Base-by-base conservation (phyloP, 92 coral and sea anemone genomes). In the Pocillopora grandis region DNA sequence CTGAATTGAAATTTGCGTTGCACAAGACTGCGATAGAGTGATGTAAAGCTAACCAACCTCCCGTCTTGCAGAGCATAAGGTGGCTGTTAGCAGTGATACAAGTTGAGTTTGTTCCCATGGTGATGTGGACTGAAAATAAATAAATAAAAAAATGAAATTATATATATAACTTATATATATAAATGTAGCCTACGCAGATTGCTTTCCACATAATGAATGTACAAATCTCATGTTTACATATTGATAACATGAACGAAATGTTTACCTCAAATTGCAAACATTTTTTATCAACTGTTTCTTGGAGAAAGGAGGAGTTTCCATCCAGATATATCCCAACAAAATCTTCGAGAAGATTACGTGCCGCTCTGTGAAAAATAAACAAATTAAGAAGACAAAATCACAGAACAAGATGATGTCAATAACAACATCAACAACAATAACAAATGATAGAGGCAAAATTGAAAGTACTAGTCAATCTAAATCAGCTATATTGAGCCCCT, bases 101-200 rank as follows among this genome's bases (percentile, higher is more conserved):
- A 94, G 81, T 71, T 92, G 98, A 35, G 96, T 90, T 52, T 96
- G 98, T 89, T 90, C 89, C 89, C 93, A 80, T 72, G 98, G 96
- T 17, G 98, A 89, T 65, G 89, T 49, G 9, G 59, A 5, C 98
- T 96, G 82, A 57, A 80, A 86, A 67, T 6, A 62, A 85, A 1
- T 23, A 58, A 23, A 0, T 2, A 52, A 75, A 64, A 8, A 0
- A 10, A 56, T 0, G 0, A 27, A 27, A 27, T 27, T 27, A 27
- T 27, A 27, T 27, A 27, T 27, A 27, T 27, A 27, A 27, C 31
- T 27, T 27, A 1, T 27, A 27, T 27, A 27, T 27, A 27, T 27
- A 27, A 27, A 27, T 27, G 31, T 27, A 27, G 31, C 31, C 31
- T 27, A 27, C 31, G 31, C 31, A 27, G 31, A 27, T 27, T 1